Evolutionary conservation across 2,797 vertebrate species (phyloP).

Genomic region (Clarias fuscus): DNA sequence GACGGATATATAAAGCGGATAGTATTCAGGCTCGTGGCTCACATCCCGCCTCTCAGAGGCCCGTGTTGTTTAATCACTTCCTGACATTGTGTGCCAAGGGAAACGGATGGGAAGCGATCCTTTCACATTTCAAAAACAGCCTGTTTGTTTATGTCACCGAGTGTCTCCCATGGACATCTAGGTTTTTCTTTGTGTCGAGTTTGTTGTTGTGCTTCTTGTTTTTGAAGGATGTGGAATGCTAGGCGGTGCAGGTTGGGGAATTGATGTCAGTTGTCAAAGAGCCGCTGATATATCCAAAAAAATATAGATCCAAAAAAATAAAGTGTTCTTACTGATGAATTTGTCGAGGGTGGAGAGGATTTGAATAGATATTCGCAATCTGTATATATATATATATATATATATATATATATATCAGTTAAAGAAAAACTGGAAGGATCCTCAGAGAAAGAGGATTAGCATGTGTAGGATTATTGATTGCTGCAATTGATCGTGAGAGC

Average conservation of each 20-base stretch:
- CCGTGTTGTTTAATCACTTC: constrained; percentile 75
- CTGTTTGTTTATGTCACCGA: constrained; percentile 53
- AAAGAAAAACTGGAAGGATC: constrained; percentile 25
- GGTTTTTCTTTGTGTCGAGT: constrained; percentile 55
- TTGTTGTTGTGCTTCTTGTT: constrained; percentile 34
- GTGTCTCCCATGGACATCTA: constrained; percentile 49
- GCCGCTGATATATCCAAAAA: constrained; percentile 17
- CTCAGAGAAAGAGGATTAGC: constrained; percentile 44
- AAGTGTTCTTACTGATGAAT: constrained; percentile 17
- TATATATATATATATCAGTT: constrained; percentile 1
- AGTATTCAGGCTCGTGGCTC: constrained; percentile 42
- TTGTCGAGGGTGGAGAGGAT: not conserved
- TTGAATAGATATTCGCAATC: not conserved
- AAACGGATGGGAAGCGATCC: constrained; percentile 70
- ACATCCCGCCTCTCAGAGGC: constrained; percentile 61
- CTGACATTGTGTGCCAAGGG: constrained; percentile 76
- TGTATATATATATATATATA: not conserved
- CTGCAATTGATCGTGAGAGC: constrained; percentile 56
- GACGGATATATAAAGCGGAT: constrained; percentile 45
- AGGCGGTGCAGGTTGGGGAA: constrained; percentile 32
- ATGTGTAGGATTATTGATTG: constrained; percentile 56
- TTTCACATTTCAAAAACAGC: constrained; percentile 64
- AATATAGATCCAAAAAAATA: constrained; percentile 22
- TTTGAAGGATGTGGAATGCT: constrained; percentile 36
- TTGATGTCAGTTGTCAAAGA: constrained; percentile 34